Percentiles rank a stretch among this genome's conserved stretches.
Conservation (phyloP, 2,113 vertebrate species). For the Hypanus sabinus region DNA sequence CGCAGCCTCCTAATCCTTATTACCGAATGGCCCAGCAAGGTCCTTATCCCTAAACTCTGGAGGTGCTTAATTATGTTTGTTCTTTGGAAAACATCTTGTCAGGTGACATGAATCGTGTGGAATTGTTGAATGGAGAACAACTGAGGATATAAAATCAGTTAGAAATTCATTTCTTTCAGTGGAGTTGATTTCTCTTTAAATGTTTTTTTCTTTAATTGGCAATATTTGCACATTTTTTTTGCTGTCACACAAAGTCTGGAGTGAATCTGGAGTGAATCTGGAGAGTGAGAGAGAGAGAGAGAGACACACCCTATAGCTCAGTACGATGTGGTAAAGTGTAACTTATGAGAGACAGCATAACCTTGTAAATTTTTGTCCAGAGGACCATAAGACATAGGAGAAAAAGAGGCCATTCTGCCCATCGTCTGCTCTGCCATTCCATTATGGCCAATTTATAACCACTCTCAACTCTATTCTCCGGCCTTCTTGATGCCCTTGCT, state of each 20-base stretch:
- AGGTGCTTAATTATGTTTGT: background rate
- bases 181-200: background rate
- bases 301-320: background rate
- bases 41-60: background rate
- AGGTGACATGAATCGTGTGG: background rate
- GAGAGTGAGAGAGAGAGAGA: too few relatives aligned
- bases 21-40: background rate
- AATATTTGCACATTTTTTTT: background rate
- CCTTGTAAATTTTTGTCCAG: too few relatives aligned
- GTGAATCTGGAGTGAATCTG: background rate
- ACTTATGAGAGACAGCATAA: background rate
- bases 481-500: too few relatives aligned
- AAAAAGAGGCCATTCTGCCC: too few relatives aligned
- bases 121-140: background rate
- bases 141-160: background rate
- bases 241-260: too few relatives aligned
- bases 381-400: too few relatives aligned
- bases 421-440: too few relatives aligned
- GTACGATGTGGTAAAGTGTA: background rate
- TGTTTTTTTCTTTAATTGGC: background rate
- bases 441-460: too few relatives aligned
- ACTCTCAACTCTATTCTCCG: too few relatives aligned
- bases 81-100: background rate
- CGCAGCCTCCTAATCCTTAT: background rate
- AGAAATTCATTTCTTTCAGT: background rate